A percentile compares a stretch with the other conserved stretches of the same genome.
Evolutionary conservation across 2,888 invertebrate species (phyloP).

Genomic region (Aquatica leii): DNA sequence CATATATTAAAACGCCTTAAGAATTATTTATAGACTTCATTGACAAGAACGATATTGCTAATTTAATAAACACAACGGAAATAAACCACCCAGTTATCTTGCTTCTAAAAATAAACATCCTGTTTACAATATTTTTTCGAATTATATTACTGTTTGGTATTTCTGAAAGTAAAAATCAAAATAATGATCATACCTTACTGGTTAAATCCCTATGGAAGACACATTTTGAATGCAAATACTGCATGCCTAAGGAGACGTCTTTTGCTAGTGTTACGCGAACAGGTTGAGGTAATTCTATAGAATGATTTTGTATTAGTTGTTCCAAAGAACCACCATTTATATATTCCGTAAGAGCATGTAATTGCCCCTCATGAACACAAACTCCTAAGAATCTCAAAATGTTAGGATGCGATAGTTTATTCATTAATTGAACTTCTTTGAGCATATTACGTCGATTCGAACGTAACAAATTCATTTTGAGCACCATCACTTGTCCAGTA

Average conservation of each 20-base stretch:
- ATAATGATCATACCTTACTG: slow-evolving; percentile 77
- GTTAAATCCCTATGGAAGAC: slow-evolving; percentile 96
- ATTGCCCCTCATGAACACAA: slow-evolving; percentile 94
- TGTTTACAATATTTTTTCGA: slow-evolving; percentile 5
- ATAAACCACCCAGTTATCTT: slow-evolving; percentile 3
- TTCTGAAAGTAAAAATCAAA: neutral
- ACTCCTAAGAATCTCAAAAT: slow-evolving; percentile 95
- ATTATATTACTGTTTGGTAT: neutral
- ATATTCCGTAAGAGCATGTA: slow-evolving; percentile 95
- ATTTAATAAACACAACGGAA: neutral
- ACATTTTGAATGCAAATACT: slow-evolving; percentile 90
- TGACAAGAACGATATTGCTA: neutral
- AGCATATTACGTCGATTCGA: slow-evolving; percentile 96
- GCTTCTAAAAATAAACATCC: slow-evolving; percentile 1
- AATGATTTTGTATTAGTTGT: slow-evolving; percentile 82
- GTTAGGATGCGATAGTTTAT: slow-evolving; percentile 92
- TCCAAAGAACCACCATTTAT: slow-evolving; percentile 95
- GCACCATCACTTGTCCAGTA: slow-evolving; percentile 94
- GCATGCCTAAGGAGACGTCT: slow-evolving; percentile 91
- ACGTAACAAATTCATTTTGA: slow-evolving; percentile 94
- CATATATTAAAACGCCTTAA: too few relatives aligned
- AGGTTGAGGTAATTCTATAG: slow-evolving; percentile 78
- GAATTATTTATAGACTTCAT: neutral
- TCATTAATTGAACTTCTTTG: slow-evolving; percentile 96
- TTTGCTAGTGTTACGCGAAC: slow-evolving; percentile 83